Conservation (phyloP, 2,113 vertebrate species). For the Pandion haliaetus region DNA sequence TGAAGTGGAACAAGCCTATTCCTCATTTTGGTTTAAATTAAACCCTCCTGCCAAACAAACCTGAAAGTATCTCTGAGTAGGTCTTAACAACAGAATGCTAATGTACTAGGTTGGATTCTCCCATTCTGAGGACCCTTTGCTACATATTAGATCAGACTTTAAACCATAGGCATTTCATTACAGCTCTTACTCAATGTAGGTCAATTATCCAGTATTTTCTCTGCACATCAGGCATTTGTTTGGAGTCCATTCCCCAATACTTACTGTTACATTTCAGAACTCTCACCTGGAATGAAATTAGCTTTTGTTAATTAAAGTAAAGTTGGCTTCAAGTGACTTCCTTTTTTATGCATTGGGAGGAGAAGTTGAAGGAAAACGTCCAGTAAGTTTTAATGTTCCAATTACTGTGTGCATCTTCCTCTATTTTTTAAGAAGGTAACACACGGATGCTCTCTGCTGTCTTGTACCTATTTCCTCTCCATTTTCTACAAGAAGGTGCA, state of each 20-base stretch:
- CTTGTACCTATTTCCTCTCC: neutral
- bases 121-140: neutral
- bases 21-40: neutral
- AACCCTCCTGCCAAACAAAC: fast-evolving
- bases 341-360: neutral
- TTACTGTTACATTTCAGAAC: neutral
- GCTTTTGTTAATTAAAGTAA: neutral
- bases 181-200: neutral
- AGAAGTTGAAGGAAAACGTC: neutral
- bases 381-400: neutral
- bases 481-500: neutral
- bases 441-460: neutral
- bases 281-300: neutral
- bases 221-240: neutral
- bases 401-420: neutral
- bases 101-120: neutral
- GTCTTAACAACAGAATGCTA: neutral
- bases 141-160: neutral
- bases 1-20: neutral
- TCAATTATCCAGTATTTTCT: neutral
- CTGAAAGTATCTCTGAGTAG: neutral
- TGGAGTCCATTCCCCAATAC: neutral
- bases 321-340: neutral
- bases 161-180: neutral
- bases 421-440: neutral